Evolutionary conservation across 1,140 invertebrate genomes (phyloP).

Genomic region (Ganaspis sp.): DNA sequence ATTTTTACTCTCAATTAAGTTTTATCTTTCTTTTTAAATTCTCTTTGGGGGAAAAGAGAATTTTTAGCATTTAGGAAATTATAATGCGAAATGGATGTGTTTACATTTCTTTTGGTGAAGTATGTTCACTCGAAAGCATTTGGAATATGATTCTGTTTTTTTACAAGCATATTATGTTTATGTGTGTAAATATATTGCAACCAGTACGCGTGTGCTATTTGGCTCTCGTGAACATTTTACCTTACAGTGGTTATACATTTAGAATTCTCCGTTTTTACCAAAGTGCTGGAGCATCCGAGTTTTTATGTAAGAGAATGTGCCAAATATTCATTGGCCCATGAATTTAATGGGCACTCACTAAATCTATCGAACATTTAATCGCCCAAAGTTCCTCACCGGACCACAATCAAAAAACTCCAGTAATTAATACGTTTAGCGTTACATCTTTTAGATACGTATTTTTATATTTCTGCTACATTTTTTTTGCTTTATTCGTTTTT

Average conservation of each 20-base stretch:
- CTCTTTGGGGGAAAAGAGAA: not conserved
- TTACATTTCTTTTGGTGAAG: not conserved
- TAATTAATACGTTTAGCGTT: not conserved
- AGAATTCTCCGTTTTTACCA: constrained; percentile 1
- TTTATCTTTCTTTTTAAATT: not conserved
- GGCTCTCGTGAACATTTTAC: constrained; percentile 24
- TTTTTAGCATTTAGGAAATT: not conserved
- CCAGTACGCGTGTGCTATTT: not conserved
- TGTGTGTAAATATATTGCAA: not conserved
- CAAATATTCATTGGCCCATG: constrained; percentile 27
- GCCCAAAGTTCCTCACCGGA: not conserved
- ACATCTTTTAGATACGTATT: not conserved
- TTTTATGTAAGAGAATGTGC: constrained; percentile 3
- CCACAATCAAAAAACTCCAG: not conserved
- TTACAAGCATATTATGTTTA: not conserved
- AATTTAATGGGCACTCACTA: constrained; percentile 20
- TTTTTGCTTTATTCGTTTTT: not conserved
- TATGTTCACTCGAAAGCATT: not conserved
- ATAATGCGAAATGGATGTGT: not conserved
- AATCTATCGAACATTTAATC: constrained; percentile 22
- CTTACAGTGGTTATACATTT: constrained; percentile 16
- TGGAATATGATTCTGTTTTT: constrained; percentile 14
- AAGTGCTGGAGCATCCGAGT: constrained; percentile 14
- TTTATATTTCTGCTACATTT: not conserved
- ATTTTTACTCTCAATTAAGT: not conserved